phyloP scores from a whole-genome alignment of 2,113 vertebrate species.

The Vombatus ursinus region DNA sequence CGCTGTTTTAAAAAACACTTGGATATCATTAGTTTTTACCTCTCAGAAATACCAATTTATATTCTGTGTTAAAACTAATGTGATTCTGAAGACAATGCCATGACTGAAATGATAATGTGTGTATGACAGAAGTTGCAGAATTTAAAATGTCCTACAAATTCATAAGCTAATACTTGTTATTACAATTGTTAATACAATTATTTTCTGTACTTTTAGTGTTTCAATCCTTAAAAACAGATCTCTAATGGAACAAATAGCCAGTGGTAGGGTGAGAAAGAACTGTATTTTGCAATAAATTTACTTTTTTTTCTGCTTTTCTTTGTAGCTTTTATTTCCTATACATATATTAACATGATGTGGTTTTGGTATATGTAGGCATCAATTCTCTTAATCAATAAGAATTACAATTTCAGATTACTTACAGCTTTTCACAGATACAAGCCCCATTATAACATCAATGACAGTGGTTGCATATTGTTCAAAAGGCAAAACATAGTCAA shows the following conservation, averaged over 20 bases:
- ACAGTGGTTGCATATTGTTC: not conserved
- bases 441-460: not conserved
- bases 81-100: not conserved
- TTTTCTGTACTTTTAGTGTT: not conserved
- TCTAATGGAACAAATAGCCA: not conserved
- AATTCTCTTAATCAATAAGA: not conserved
- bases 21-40: not conserved
- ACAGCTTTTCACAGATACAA: not conserved
- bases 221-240: not conserved
- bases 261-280: not conserved
- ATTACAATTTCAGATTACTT: not conserved
- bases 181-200: not conserved
- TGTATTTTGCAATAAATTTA: not conserved
- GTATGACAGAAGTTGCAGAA: not conserved
- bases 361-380: not conserved
- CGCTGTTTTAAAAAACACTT: not conserved
- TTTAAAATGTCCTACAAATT: not conserved
- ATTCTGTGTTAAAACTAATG: not conserved
- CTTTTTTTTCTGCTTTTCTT: not conserved
- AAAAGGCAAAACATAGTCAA: not conserved
- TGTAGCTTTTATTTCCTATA: not conserved
- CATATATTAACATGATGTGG: not conserved
- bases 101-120: not conserved
- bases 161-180: not conserved
- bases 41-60: not conserved